These are phyloP conservation scores for Oryzias celebensis DNA, from an alignment of 2,113 vertebrate species.

Conservation along the genomic window DNA sequence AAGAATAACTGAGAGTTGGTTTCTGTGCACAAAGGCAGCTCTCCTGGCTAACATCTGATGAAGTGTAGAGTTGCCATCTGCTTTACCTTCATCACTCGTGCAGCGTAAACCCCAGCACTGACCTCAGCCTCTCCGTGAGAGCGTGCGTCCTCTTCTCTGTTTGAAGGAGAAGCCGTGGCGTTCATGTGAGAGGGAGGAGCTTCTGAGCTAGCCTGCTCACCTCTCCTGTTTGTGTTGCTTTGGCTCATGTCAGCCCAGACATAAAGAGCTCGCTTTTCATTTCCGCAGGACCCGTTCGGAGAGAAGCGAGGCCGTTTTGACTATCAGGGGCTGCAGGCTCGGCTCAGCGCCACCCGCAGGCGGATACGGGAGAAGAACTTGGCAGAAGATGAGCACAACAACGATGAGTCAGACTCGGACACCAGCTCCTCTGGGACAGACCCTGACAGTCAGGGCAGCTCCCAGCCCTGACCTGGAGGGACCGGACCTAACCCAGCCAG, in stretches of 20 bases:
- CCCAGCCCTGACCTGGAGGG: conserved; percentile 80
- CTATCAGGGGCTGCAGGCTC: conserved; percentile 89
- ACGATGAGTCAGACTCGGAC: conserved; percentile 92
- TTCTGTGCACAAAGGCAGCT: too few relatives aligned
- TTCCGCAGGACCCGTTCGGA: conserved; percentile 90
- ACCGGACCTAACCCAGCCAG: conserved; percentile 17
- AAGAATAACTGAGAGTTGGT: too few relatives aligned
- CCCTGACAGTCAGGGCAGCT: conserved; percentile 88
- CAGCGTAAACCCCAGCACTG: too few relatives aligned
- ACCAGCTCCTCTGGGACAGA: conserved; percentile 91
- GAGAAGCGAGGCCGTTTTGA: conserved; percentile 96
- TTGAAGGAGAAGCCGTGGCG: too few relatives aligned
- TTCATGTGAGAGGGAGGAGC: too few relatives aligned
- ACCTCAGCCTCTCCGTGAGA: too few relatives aligned
- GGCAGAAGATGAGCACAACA: conserved; percentile 80
- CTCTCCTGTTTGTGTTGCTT: background rate
- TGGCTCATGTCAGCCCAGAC: background rate
- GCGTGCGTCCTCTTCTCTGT: too few relatives aligned
- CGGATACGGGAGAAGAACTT: conserved; percentile 87
- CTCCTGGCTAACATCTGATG: too few relatives aligned
- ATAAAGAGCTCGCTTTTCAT: background rate
- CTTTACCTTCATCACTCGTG: too few relatives aligned
- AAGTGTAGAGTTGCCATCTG: too few relatives aligned
- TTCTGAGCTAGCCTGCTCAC: too few relatives aligned
- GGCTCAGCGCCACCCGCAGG: conserved; percentile 86